A percentile compares a stretch with the other conserved stretches of the same genome.
phyloP scores from a whole-genome alignment of 1,140 invertebrate species.

The Copidosoma floridanum region DNA sequence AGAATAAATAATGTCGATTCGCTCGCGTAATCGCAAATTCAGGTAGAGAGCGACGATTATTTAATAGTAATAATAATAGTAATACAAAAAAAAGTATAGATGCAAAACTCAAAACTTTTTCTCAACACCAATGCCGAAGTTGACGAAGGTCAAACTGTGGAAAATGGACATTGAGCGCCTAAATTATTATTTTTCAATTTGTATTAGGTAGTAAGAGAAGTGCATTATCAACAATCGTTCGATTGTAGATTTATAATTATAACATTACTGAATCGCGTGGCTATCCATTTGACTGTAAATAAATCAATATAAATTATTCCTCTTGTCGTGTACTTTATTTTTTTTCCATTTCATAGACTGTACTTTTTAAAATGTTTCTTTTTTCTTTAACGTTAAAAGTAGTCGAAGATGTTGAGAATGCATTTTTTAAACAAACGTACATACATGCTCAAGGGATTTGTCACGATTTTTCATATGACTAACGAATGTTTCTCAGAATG shows the following conservation, averaged over 20 bases:
- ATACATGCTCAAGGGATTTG: constrained; percentile 19
- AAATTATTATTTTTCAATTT: constrained; percentile 22
- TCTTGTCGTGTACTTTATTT: constrained; percentile 22
- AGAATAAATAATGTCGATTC: too few relatives aligned
- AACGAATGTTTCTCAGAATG: not conserved
- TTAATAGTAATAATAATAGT: too few relatives aligned
- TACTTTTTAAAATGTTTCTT: constrained; percentile 3
- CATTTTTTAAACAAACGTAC: constrained; percentile 36
- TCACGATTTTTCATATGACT: too few relatives aligned
- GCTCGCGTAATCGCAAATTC: constrained; percentile 6
- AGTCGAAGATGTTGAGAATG: constrained; percentile 36
- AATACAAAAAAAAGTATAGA: constrained; percentile 5
- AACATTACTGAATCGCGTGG: constrained; percentile 18
- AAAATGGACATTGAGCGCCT: constrained; percentile 27
- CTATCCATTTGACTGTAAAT: constrained; percentile 35
- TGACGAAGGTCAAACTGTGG: constrained; percentile 25
- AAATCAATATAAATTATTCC: constrained; percentile 38
- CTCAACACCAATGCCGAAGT: constrained; percentile 23
- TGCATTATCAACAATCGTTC: constrained; percentile 39
- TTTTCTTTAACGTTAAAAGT: constrained; percentile 9
- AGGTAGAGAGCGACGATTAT: not conserved
- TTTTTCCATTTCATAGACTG: constrained; percentile 8
- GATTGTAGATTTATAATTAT: constrained; percentile 25
- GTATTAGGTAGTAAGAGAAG: constrained; percentile 27
- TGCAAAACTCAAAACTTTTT: constrained; percentile 14